Conservation (phyloP, 2,113 vertebrate genomes). For the Capreolus pygargus region DNA sequence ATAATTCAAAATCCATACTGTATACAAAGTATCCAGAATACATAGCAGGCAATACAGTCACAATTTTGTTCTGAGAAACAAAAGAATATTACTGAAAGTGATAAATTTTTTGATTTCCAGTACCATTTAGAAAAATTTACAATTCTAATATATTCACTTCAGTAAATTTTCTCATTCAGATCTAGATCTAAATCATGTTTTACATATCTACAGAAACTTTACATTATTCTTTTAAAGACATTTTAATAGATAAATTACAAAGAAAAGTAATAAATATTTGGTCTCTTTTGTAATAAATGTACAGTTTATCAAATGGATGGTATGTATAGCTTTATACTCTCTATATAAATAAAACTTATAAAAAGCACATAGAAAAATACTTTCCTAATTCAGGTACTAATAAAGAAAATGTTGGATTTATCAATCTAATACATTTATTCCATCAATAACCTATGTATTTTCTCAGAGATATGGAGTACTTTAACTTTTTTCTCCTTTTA, state of each 20-base stretch:
- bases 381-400: not conserved
- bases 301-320: not conserved
- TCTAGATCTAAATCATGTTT: not conserved
- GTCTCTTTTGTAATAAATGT: not conserved
- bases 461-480: not conserved
- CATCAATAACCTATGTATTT: not conserved
- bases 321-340: not conserved
- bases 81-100: not conserved
- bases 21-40: not conserved
- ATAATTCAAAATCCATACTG: not conserved
- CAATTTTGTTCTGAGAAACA: conserved; percentile 19
- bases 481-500: conserved; percentile 9
- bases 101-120: conserved; percentile 15
- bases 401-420: not conserved
- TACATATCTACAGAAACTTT: not conserved
- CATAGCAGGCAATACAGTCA: not conserved
- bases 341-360: not conserved
- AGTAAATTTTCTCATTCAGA: conserved; percentile 21
- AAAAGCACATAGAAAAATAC: conserved; percentile 14
- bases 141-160: conserved; percentile 13
- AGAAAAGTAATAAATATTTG: conserved; percentile 15
- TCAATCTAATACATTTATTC: not conserved
- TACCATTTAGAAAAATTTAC: not conserved
- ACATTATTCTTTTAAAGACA: conserved; percentile 6
- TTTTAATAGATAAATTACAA: conserved; percentile 7